Evolutionary conservation across 2,113 vertebrate genomes (phyloP).

Genomic region (Xenus cinereus): DNA sequence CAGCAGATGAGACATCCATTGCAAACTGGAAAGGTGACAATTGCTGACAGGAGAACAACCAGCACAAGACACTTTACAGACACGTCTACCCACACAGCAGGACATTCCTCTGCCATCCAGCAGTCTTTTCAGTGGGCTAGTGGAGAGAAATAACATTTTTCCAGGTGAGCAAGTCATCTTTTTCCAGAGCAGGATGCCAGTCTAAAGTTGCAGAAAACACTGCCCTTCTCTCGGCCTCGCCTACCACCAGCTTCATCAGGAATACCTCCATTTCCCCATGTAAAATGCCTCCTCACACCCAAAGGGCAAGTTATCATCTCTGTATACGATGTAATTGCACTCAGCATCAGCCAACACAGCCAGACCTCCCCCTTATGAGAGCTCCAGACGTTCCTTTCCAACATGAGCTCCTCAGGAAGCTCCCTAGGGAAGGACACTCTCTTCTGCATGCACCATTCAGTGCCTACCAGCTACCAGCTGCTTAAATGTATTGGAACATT

Average conservation of each 20-base stretch:
- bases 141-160: neutral
- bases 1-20: neutral
- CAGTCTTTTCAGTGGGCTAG: neutral
- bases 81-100: neutral
- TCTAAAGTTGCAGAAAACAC: neutral
- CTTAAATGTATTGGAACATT: neutral
- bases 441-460: neutral
- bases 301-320: neutral
- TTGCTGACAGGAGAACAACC: accelerated
- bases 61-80: accelerated
- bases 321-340: accelerated
- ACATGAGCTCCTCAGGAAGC: neutral
- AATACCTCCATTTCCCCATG: neutral
- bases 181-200: neutral
- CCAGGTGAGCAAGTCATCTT: neutral
- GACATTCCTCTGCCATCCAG: neutral
- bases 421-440: neutral
- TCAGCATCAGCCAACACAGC: neutral
- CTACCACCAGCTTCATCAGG: neutral
- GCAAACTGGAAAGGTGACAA: accelerated
- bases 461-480: neutral
- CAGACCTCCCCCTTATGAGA: neutral
- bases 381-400: neutral
- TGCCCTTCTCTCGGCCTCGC: neutral
- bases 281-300: neutral